These are phyloP conservation scores for Phodopus roborovskii DNA, from an alignment of 2,113 vertebrate species.

Conservation along the genomic window DNA sequence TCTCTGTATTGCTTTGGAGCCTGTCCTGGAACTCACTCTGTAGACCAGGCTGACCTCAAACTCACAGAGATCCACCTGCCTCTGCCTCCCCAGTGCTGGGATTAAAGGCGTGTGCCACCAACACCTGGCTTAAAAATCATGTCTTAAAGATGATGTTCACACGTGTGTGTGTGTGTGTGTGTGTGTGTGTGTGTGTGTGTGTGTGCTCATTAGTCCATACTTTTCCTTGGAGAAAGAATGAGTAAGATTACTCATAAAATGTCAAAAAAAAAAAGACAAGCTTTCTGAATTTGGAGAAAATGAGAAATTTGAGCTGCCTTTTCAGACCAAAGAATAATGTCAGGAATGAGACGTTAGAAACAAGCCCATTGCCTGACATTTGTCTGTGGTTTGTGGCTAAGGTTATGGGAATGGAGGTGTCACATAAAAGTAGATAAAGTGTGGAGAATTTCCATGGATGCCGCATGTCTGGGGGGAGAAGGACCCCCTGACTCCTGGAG, in stretches of 20 bases:
- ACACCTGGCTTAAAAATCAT: too few relatives aligned
- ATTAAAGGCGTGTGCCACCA: too few relatives aligned
- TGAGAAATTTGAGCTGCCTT: neutral
- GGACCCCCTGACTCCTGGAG: neutral
- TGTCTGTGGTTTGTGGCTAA: constrained; percentile 56
- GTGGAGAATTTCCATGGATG: neutral
- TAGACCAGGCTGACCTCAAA: too few relatives aligned
- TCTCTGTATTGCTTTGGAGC: too few relatives aligned
- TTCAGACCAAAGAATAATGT: constrained; percentile 64
- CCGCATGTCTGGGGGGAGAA: neutral
- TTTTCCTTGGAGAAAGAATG: neutral
- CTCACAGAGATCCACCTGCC: too few relatives aligned
- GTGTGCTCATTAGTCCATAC: neutral
- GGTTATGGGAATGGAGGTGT: neutral
- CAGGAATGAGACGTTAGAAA: constrained; percentile 53
- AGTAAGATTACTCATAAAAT: constrained; percentile 50
- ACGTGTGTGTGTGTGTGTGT: neutral
- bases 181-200: neutral
- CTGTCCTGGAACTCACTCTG: too few relatives aligned
- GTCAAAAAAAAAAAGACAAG: constrained; percentile 55
- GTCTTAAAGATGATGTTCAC: neutral
- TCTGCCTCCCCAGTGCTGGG: too few relatives aligned
- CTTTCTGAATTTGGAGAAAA: constrained; percentile 69
- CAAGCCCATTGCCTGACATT: constrained; percentile 48
- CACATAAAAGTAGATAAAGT: neutral